Percentiles rank a stretch among this genome's conserved stretches.
Conservation (phyloP, 2,797 vertebrate genomes). For the Heterohyrax brucei region DNA sequence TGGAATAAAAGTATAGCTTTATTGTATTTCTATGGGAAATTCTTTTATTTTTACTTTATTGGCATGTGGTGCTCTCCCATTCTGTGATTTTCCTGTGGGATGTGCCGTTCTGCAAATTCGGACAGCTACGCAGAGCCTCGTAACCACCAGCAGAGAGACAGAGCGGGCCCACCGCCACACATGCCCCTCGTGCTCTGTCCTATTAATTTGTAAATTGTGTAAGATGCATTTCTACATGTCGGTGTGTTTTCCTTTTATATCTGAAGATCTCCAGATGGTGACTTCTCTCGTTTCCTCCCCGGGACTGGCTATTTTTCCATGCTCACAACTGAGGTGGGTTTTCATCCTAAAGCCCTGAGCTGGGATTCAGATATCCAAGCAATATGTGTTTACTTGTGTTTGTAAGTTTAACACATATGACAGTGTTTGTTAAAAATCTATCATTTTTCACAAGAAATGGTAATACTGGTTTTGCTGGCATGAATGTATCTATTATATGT, state of each 20-base stretch:
- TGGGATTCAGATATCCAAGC: neutral
- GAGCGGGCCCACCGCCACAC: neutral
- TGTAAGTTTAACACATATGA: neutral
- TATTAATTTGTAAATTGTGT: conserved; percentile 12
- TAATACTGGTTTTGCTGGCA: neutral
- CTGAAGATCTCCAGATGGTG: neutral
- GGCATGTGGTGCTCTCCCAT: neutral
- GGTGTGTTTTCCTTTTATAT: conserved; percentile 27
- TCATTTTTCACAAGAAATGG: conserved; percentile 1
- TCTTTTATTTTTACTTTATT: neutral
- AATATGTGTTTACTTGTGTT: neutral
- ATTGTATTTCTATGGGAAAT: conserved; percentile 34
- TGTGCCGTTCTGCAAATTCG: neutral
- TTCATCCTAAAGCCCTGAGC: neutral
- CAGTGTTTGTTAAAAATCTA: neutral
- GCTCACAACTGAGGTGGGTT: neutral
- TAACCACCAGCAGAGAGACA: neutral
- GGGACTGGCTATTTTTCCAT: neutral
- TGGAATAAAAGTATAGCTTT: neutral
- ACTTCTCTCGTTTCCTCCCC: neutral
- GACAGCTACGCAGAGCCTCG: neutral
- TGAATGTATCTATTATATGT: neutral
- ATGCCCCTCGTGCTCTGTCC: neutral
- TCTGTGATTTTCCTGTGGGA: neutral
- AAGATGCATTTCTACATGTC: neutral